phyloP scores from a whole-genome alignment of 2,113 vertebrate genomes.

The Ursus arctos region DNA sequence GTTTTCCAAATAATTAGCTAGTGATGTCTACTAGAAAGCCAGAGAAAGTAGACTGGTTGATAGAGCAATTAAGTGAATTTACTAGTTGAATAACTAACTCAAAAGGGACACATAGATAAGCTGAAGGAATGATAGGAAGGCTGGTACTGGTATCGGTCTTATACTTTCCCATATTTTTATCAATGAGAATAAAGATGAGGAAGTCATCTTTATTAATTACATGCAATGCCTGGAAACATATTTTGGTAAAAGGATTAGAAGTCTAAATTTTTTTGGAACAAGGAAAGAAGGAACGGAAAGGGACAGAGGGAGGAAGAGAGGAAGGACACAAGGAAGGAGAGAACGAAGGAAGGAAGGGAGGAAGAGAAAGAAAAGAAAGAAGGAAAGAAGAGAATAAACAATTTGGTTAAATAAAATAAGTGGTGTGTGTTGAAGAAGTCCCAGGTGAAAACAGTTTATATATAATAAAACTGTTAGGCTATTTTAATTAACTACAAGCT shows the following conservation, averaged over 20 bases:
- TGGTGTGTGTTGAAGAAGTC: neutral
- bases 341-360: neutral
- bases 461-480: neutral
- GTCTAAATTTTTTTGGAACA: neutral
- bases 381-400: neutral
- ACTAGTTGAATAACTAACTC: neutral
- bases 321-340: neutral
- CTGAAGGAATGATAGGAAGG: neutral
- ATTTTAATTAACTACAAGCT: constrained; percentile 8
- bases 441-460: neutral
- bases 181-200: neutral
- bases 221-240: neutral
- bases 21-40: neutral
- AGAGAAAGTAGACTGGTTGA: neutral
- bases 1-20: neutral
- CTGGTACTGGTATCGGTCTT: neutral
- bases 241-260: neutral
- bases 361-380: too few species aligned
- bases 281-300: neutral
- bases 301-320: neutral
- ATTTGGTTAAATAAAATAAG: neutral
- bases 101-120: neutral
- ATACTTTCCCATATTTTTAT: neutral
- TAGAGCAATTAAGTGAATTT: neutral
- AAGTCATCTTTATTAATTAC: neutral